A percentile compares a stretch with the other conserved stretches of the same genome.
phyloP scores from a whole-genome alignment of 30 jellyfish, hydroid and myxozoan genomes.

The Turritopsis dohrnii region DNA sequence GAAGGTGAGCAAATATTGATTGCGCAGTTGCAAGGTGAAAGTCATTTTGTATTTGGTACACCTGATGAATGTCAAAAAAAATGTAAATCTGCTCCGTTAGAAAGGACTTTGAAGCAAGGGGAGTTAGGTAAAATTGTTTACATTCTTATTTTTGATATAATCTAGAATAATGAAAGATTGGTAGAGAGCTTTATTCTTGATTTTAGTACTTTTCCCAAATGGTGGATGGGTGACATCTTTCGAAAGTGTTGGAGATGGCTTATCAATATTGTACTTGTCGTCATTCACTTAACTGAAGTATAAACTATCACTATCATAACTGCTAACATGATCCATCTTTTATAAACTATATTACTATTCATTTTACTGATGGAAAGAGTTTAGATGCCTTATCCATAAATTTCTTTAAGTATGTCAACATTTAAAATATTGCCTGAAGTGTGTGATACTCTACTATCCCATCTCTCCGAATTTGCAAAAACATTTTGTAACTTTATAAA shows the following conservation, averaged over 20 bases:
- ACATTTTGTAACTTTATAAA: too few species aligned
- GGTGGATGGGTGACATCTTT: neutral
- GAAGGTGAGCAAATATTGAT: slow-evolving; percentile 18
- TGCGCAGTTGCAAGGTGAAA: slow-evolving; percentile 32
- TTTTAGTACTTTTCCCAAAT: neutral
- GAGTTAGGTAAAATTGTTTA: slow-evolving; percentile 25
- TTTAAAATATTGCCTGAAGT: too few species aligned
- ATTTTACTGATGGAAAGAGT: too few species aligned
- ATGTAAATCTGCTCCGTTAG: slow-evolving; percentile 16
- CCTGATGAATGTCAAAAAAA: slow-evolving; percentile 27
- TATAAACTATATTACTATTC: neutral
- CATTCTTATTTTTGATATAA: too few species aligned
- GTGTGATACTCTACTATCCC: too few species aligned
- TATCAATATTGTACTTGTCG: neutral
- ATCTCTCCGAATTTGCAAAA: too few species aligned
- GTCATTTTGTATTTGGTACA: slow-evolving; percentile 1
- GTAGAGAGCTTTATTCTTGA: too few species aligned
- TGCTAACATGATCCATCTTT: neutral
- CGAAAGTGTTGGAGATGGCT: neutral
- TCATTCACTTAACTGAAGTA: neutral
- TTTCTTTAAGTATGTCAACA: too few species aligned
- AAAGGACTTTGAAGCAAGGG: slow-evolving; percentile 4
- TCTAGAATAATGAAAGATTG: too few species aligned
- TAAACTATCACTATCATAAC: too few species aligned
- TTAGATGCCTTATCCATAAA: too few species aligned